phyloP scores from a whole-genome alignment of 2,888 invertebrate species.

The Dryadula phaetusa region DNA sequence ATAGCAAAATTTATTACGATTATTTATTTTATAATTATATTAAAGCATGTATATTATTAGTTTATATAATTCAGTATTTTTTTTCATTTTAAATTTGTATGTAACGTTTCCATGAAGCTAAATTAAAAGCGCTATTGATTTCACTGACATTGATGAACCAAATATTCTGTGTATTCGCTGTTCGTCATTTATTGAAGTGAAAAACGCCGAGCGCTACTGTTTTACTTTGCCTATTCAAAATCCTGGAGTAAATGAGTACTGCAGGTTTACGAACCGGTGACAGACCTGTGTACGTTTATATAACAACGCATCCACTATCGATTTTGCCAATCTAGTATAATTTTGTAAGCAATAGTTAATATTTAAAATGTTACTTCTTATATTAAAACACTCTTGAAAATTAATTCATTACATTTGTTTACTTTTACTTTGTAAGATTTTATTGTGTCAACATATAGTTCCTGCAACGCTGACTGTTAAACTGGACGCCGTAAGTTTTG shows the following conservation, averaged over 20 bases:
- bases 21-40: neutral
- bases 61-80: neutral
- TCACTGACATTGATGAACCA: constrained; percentile 37
- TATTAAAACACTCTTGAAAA: no score
- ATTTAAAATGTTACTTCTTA: no score
- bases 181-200: constrained; percentile 41
- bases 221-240: constrained; percentile 35
- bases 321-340: neutral
- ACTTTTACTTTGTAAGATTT: neutral
- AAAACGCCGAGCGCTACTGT: constrained; percentile 36
- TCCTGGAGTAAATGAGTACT: constrained; percentile 35
- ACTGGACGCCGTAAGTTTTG: neutral
- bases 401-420: neutral
- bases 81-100: neutral
- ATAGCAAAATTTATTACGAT: no score
- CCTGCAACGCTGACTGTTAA: no score
- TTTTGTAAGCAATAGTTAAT: neutral
- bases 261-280: constrained; percentile 23
- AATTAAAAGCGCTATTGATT: constrained; percentile 38
- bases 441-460: no score
- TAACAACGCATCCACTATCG: neutral
- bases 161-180: constrained; percentile 35
- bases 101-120: constrained; percentile 16
- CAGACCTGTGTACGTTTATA: constrained; percentile 14
- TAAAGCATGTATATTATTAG: no score